These are phyloP conservation scores for Dexiosoma caninum DNA, from an alignment of 2,888 invertebrate species.

Conservation along the genomic window DNA sequence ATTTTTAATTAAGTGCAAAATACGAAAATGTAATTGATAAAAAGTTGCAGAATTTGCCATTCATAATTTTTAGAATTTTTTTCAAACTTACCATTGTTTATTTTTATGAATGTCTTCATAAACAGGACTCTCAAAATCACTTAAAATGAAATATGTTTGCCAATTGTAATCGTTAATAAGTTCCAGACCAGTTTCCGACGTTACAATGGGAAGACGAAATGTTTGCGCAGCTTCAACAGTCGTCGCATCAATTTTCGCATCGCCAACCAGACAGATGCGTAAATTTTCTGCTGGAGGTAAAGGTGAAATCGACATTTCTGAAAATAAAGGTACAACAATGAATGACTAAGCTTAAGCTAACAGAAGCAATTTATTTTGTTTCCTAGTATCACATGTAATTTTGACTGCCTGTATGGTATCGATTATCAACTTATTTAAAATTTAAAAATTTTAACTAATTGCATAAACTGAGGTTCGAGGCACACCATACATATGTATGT, in stretches of 20 bases:
- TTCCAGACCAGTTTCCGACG: conserved; percentile 82
- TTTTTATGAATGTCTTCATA: conserved; percentile 82
- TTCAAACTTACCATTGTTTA: conserved; percentile 80
- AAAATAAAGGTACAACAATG: conserved; percentile 9
- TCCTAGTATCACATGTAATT: no score
- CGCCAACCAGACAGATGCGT: conserved; percentile 83
- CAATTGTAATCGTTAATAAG: conserved; percentile 80
- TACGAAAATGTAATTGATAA: no score
- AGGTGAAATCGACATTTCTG: conserved; percentile 74
- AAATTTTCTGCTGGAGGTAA: conserved; percentile 78
- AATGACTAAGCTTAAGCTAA: neutral
- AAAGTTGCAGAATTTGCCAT: no score
- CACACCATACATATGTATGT: no score
- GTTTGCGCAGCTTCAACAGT: conserved; percentile 81
- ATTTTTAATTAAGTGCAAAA: no score
- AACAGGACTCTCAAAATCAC: conserved; percentile 83
- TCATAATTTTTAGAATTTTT: no score
- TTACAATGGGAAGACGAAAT: conserved; percentile 82
- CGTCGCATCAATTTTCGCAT: conserved; percentile 79
- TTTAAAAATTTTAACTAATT: no score
- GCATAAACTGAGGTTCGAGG: no score
- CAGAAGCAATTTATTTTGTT: no score
- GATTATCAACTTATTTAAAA: no score
- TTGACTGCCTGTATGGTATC: no score
- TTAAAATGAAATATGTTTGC: conserved; percentile 84